These are phyloP conservation scores for Pristiophorus japonicus DNA, from an alignment of 2,113 vertebrate species.

Conservation along the genomic window DNA sequence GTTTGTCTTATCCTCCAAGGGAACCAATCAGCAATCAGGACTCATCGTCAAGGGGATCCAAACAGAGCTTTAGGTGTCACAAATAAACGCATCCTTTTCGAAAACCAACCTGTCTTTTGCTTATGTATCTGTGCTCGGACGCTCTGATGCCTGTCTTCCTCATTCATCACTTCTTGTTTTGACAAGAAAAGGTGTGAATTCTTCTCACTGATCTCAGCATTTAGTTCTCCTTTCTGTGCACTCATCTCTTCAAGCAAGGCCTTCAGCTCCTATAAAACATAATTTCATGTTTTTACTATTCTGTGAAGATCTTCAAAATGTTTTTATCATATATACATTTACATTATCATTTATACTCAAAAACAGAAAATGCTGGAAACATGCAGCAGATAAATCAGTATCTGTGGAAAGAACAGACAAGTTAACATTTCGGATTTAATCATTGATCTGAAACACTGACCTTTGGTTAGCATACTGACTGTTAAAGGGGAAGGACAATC, in stretches of 20 bases:
- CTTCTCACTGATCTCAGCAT: slow-evolving; percentile 62
- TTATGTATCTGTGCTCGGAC: slow-evolving; percentile 54
- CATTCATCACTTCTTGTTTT: slow-evolving; percentile 60
- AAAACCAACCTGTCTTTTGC: slow-evolving; percentile 63
- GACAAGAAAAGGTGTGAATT: slow-evolving; percentile 54
- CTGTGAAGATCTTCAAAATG: not conserved
- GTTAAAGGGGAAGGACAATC: not conserved
- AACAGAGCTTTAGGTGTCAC: too few relatives aligned
- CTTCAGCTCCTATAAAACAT: slow-evolving; percentile 61
- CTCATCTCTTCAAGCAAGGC: slow-evolving; percentile 60
- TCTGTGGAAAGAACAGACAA: not conserved
- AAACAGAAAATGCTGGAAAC: not conserved
- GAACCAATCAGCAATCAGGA: too few relatives aligned
- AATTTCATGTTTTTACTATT: not conserved
- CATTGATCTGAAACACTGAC: not conserved
- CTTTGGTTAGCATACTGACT: not conserved
- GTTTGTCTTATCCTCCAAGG: too few relatives aligned
- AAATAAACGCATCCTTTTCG: too few relatives aligned
- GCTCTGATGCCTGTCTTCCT: slow-evolving; percentile 59
- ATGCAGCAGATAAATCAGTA: not conserved
- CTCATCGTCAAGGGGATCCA: too few relatives aligned
- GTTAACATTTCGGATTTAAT: not conserved
- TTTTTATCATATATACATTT: too few relatives aligned
- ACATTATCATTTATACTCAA: too few relatives aligned
- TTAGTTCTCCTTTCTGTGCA: slow-evolving; percentile 65